Evolutionary conservation across 2,888 invertebrate genomes (phyloP).

Genomic region (Gymnosoma rotundatum): DNA sequence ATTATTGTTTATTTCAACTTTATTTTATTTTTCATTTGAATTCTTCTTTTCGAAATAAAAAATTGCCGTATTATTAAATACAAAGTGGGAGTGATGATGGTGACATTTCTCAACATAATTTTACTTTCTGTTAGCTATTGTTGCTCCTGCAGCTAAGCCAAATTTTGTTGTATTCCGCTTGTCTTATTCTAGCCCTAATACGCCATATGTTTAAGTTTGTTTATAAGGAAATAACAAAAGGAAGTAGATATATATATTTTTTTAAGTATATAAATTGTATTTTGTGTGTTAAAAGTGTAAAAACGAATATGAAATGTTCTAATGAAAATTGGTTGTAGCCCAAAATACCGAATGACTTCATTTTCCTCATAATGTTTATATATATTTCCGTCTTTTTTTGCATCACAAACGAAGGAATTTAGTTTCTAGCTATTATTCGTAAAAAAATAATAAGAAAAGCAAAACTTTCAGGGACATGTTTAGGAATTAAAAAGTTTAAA

Average conservation of each 20-base stretch:
- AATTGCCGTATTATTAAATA: conserved; percentile 25
- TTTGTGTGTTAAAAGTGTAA: conserved; percentile 31
- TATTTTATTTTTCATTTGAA: conserved; percentile 40
- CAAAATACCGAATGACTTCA: not conserved
- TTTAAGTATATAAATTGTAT: not conserved
- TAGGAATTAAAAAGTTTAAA: conserved; percentile 5
- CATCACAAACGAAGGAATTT: conserved; percentile 40
- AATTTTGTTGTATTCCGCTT: conserved; percentile 31
- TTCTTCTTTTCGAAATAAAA: conserved; percentile 15
- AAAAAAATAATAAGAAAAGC: not conserved
- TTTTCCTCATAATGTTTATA: conserved; percentile 18
- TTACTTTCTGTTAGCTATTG: conserved; percentile 34
- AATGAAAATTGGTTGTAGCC: conserved; percentile 28
- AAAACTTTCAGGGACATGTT: conserved; percentile 39
- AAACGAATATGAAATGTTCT: conserved; percentile 42
- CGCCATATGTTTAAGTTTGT: conserved; percentile 53
- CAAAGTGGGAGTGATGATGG: not conserved
- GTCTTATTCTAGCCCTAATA: conserved; percentile 30
- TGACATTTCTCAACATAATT: conserved; percentile 42
- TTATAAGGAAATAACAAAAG: conserved; percentile 50
- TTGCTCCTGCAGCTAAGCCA: not conserved
- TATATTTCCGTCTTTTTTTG: not conserved
- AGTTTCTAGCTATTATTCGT: conserved; percentile 35
- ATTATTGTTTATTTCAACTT: conserved; percentile 9
- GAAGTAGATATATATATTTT: conserved; percentile 49